Percentiles rank a stretch among this genome's conserved stretches.
These are phyloP conservation scores for Sylvia borin DNA, from an alignment of 2,797 vertebrate genomes.

Conservation along the genomic window DNA sequence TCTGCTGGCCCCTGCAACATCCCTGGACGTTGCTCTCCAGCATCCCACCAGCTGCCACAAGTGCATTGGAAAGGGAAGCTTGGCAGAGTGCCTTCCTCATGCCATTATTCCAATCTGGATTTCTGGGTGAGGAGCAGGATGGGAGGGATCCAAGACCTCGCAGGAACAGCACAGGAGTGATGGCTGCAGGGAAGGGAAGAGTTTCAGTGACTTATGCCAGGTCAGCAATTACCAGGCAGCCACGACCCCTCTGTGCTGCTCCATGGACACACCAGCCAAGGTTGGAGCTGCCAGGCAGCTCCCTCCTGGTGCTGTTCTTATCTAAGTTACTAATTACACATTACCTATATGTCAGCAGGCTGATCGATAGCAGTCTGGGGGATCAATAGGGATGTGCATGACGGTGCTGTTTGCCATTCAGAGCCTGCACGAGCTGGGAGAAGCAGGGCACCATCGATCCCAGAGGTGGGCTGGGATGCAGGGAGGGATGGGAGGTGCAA, in stretches of 20 bases:
- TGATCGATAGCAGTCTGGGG: background rate
- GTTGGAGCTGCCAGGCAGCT: background rate
- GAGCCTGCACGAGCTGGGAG: background rate
- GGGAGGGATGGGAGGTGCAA: background rate
- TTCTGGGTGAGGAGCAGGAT: background rate
- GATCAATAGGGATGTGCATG: background rate
- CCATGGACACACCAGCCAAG: background rate
- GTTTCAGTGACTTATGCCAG: background rate
- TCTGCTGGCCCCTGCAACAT: background rate
- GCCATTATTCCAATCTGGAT: background rate
- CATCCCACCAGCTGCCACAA: background rate
- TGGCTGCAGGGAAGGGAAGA: background rate
- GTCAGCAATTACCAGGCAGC: background rate
- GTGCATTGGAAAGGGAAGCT: background rate
- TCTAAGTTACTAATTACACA: constrained; percentile 48
- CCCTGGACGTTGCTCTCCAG: background rate
- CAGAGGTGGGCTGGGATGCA: background rate
- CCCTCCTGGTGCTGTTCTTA: background rate
- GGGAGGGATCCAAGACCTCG: background rate
- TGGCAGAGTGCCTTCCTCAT: background rate
- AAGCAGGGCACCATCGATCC: constrained; percentile 2
- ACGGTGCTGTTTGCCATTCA: constrained; percentile 16
- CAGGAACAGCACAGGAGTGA: background rate
- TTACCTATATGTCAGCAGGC: constrained; percentile 31
- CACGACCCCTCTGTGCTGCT: background rate